Evolutionary conservation across 2,797 vertebrate genomes (phyloP), one percentile per base, ranked within the genome.

Genomic region (Loris lydekkerianus): DNA sequence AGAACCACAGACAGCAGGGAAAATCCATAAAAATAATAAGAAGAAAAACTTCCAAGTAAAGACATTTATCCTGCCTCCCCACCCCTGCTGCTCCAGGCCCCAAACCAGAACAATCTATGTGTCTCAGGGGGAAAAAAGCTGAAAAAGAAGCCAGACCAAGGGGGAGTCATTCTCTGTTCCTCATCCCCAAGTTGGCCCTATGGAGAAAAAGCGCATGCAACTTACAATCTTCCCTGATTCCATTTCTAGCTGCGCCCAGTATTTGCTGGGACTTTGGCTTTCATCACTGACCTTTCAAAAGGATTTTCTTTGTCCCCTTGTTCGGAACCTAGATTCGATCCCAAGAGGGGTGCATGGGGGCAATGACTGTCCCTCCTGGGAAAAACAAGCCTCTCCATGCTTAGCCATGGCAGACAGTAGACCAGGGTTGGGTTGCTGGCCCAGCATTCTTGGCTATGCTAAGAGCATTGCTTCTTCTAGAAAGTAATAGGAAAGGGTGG

Each of bases 241-340:
- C n/a, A 7, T 53, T 70, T 81, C 86, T 75, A 34, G 29, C 34
- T 0, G 21, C 58, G 15, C 87, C 67, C 53, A 0, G 31, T 67
- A 4, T 58, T 72, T 18, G 21, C 83, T 40, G 91, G 92, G 95
- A 63, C 81, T 72, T 83, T 91, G 81, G 61, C 96, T 69, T 93
- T 73, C 77, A 84, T 58, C 72, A 46, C 34, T 31, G 96, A 88
- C 21, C 20, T 15, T 94, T 65, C 14, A 18, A 75, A 21, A 40
- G 88, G 31, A 25, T 43, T 85, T 67, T 81, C 61, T 43, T 76
- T n/a, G 27, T 5, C 25, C 65, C 31, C 37, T 76, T 13, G 18
- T 46, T 91, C 37, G 37, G 69, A 85, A 87, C 27, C 53, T 25
- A 37, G 18, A 65, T n/a, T 56, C 4, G 20, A 31, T 53, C 70